Conservation (phyloP, 2,888 invertebrate species). For the Synanthedon myopaeformis region DNA sequence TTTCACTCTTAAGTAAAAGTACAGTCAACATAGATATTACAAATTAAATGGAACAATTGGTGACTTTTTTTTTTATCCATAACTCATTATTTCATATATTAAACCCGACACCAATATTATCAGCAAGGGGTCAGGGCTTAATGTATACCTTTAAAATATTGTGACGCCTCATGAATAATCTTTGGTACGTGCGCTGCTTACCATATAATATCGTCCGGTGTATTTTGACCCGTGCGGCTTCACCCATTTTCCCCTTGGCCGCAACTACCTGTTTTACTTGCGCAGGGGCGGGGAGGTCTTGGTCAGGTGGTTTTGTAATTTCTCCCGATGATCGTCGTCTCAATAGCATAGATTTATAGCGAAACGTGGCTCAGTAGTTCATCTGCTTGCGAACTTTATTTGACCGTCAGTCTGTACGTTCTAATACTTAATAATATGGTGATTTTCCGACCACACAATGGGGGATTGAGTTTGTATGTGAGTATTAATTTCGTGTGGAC, state of each 20-base stretch:
- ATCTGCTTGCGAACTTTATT: slow-evolving; percentile 43
- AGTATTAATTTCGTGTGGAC: slow-evolving; percentile 20
- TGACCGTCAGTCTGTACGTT: slow-evolving; percentile 37
- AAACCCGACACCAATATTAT: slow-evolving; percentile 46
- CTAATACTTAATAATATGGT: slow-evolving; percentile 33
- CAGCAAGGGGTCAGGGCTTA: slow-evolving; percentile 44
- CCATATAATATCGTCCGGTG: slow-evolving; percentile 19
- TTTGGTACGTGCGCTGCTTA: slow-evolving; percentile 33
- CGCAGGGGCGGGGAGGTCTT: slow-evolving; percentile 19
- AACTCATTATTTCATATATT: slow-evolving; percentile 46
- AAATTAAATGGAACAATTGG: too few species aligned
- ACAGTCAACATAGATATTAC: neutral
- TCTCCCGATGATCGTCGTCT: slow-evolving; percentile 55
- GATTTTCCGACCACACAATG: slow-evolving; percentile 24
- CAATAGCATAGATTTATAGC: slow-evolving; percentile 52
- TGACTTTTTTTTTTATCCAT: slow-evolving; percentile 27
- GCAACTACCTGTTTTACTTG: neutral
- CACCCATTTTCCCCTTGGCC: neutral
- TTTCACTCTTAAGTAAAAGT: slow-evolving; percentile 1
- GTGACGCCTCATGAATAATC: slow-evolving; percentile 55
- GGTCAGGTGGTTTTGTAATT: slow-evolving; percentile 36
- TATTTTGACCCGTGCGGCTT: slow-evolving; percentile 8
- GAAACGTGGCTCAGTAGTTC: slow-evolving; percentile 31
- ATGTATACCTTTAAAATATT: slow-evolving; percentile 59
- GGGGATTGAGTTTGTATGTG: slow-evolving; percentile 31